Evolutionary conservation across 2,888 invertebrate genomes (phyloP), one percentile per base, ranked within the genome.

Genomic region (Cosmia trapezina): DNA sequence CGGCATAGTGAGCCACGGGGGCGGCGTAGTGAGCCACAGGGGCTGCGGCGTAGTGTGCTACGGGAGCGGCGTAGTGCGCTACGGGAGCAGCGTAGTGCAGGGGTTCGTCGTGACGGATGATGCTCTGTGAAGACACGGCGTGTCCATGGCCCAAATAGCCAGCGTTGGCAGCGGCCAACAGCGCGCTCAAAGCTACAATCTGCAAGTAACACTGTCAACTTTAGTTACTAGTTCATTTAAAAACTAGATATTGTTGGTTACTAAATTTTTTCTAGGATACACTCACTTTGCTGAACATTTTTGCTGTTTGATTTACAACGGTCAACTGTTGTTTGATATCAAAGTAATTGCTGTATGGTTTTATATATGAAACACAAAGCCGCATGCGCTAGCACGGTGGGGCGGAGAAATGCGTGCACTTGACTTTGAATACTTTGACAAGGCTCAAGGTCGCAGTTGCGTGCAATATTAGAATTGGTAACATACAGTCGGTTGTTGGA

Each of bases 261-360:
- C 12, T 4, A 5, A 8, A 49, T 22, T 53, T 0, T 14, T 28
- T 22, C 4, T 1, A 3, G 19, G 11, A 4, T 64, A 64, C 28
- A 84, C 87, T 89, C 74, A 95, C 94, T 93, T 93, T 93, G 89
- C 89, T 91, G 84, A 94, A 92, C 94, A 95, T 94, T 89, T 90
- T 88, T 83, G 75, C 47, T 92, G 90, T 83, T 77, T 86, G 74
- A 87, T 86, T 89, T 88, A 86, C 86, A 84, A 86, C 85, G 86
- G 85, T 83, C 84, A 84, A 89, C 81, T 87, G 80, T 83, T 87
- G 85, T 88, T 83, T 93, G 91, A 91, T 92, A 88, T 91, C 85
- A 88, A 88, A 87, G 79, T 80, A 85, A 80, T 80, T 74, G 83
- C 74, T 88, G 88, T 84, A 78, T 82, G 81, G 83, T 85, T 89